Evolutionary conservation across 1,140 invertebrate species (phyloP), one percentile per base, ranked within the genome.

Genomic region (Cylas formicarius): DNA sequence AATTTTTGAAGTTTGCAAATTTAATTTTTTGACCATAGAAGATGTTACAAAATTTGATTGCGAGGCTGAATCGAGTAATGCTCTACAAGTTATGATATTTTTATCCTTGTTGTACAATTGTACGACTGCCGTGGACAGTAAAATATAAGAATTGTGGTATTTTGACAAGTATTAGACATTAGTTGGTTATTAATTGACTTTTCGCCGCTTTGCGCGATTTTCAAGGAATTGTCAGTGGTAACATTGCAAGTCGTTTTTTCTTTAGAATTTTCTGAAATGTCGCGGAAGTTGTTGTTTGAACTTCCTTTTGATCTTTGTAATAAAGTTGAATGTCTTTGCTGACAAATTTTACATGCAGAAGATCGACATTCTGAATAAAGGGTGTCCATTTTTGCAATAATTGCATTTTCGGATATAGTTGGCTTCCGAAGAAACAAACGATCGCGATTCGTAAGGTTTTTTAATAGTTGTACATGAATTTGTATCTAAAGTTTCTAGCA

Each of bases 1-100:
- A 13, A 45, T 29, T 18, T 26, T 22, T 13, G 21, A 20, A 2
- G 41, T 10, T 27, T 26, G 29, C 29, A 48, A 14, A 2, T 29
- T 22, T 16, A 48, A 24, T 33, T 29, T 45, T 3, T 22, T 4
- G 8, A 27, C 5, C 4, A 44, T 7, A 7, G 4, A 8, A 9
- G 4, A n/a, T 13, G 44, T 41, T n/a, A 46, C 28, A 29, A 46
- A 41, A 41, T 46, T 46, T 2, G 26, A 41, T 47, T 47, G 44
- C 2, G 39, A 47, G 18, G 26, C 39, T 31, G 11, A 20, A 22
- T 44, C 39, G 2, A 47, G 18, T 18, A 44, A 27, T 2, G 29
- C 39, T 17, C 27, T 26, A 22, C 3, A 26, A 1, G 11, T 19
- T 31, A 47, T 44, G n/a, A 26, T 10, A 19, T 42, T 13, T 16